A percentile compares a stretch with the other conserved stretches of the same genome.
These are phyloP conservation scores for Malurus leucopterus DNA, from an alignment of 2,797 vertebrate genomes.

Conservation along the genomic window DNA sequence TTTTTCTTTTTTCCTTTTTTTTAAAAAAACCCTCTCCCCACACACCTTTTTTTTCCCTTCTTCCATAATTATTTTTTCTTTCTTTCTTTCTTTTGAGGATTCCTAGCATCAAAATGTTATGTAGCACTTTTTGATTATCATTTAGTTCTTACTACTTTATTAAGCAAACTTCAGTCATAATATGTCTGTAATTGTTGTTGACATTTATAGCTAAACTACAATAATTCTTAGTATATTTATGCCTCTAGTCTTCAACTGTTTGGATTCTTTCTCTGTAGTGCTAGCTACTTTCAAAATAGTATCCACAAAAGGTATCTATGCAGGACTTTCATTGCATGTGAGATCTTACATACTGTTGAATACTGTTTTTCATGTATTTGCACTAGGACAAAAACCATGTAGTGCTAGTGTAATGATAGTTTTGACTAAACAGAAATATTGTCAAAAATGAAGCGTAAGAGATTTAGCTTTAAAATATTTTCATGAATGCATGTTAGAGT, in stretches of 20 bases:
- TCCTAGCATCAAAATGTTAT: background rate
- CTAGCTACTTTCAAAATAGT: background rate
- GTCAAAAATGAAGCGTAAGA: background rate
- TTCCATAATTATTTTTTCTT: background rate
- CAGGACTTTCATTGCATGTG: background rate
- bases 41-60: background rate
- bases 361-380: background rate
- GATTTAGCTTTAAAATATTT: background rate
- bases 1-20: background rate
- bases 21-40: background rate
- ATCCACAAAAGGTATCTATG: background rate
- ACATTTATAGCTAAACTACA: background rate
- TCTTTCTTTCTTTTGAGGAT: background rate
- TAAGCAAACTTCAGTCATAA: constrained; percentile 7
- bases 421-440: background rate
- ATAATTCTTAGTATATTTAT: background rate
- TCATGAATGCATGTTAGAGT: background rate
- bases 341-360: background rate
- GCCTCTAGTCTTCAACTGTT: background rate
- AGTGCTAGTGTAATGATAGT: background rate
- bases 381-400: background rate
- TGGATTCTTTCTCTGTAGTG: background rate
- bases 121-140: background rate
- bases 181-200: background rate
- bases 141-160: background rate